These are phyloP conservation scores for Suricata suricatta DNA, from an alignment of 2,113 vertebrate species.

Conservation along the genomic window DNA sequence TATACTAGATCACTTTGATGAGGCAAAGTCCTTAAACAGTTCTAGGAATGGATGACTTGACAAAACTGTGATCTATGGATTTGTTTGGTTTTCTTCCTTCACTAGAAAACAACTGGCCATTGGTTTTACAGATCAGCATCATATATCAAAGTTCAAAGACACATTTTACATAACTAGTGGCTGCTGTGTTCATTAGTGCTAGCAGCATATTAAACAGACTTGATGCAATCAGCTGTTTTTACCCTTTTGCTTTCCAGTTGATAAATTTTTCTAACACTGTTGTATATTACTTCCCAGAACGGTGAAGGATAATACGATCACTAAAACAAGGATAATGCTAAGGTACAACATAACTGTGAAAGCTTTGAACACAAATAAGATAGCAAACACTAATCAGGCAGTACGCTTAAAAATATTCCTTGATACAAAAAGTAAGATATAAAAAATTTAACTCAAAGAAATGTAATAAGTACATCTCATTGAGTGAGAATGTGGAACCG, in stretches of 20 bases:
- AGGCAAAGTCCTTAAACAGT: not conserved
- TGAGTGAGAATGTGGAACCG: not conserved
- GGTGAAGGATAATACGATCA: not conserved
- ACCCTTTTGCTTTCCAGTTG: not conserved
- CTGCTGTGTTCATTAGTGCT: not conserved
- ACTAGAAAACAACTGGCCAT: not conserved
- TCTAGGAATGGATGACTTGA: not conserved
- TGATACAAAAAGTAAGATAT: not conserved
- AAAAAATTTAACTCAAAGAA: not conserved
- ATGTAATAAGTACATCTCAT: not conserved
- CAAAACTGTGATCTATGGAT: not conserved
- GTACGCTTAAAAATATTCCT: not conserved
- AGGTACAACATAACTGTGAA: not conserved
- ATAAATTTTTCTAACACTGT: not conserved
- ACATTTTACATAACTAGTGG: not conserved
- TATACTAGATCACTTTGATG: not conserved
- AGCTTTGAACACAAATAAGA: not conserved
- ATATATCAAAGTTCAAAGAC: not conserved
- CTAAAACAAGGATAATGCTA: slow-evolving; percentile 1
- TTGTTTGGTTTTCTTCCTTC: not conserved
- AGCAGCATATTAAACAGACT: not conserved
- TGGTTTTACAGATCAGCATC: not conserved
- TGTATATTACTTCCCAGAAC: not conserved
- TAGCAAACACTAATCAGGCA: not conserved
- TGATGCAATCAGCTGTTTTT: not conserved